Evolutionary conservation across 2,797 vertebrate species (phyloP).

Genomic region (Salmo trutta): DNA sequence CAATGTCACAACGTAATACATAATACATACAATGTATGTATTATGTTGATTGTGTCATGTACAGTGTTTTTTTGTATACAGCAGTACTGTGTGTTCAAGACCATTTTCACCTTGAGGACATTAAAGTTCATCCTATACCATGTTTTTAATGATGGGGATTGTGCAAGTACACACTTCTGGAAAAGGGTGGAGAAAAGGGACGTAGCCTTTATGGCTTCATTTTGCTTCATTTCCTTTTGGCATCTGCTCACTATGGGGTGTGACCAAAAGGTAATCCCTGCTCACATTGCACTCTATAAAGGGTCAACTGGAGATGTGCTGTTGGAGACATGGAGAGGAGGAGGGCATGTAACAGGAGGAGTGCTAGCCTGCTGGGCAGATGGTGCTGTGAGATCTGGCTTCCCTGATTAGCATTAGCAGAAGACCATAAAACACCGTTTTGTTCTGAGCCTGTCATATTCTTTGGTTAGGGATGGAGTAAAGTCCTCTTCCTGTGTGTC

Average conservation of each 20-base stretch:
- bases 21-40: background rate
- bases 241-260: background rate
- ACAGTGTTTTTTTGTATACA: no score
- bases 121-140: no score
- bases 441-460: constrained; percentile 20
- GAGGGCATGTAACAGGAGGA: background rate
- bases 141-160: background rate
- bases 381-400: constrained; percentile 12
- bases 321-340: background rate
- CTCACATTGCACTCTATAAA: background rate
- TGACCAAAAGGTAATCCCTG: background rate
- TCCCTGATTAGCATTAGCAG: constrained; percentile 24
- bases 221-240: background rate
- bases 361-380: background rate
- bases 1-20: no score
- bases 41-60: no score
- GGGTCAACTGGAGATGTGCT: background rate
- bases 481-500: constrained; percentile 30
- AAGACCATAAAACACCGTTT: constrained; percentile 25
- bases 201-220: background rate
- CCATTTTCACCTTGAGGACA: no score
- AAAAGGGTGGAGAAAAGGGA: background rate
- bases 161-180: background rate
- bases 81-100: no score
- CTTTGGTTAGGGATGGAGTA: constrained; percentile 28